Evolutionary conservation across 2,888 invertebrate species (phyloP).

Genomic region (Galerucella calmariensis): DNA sequence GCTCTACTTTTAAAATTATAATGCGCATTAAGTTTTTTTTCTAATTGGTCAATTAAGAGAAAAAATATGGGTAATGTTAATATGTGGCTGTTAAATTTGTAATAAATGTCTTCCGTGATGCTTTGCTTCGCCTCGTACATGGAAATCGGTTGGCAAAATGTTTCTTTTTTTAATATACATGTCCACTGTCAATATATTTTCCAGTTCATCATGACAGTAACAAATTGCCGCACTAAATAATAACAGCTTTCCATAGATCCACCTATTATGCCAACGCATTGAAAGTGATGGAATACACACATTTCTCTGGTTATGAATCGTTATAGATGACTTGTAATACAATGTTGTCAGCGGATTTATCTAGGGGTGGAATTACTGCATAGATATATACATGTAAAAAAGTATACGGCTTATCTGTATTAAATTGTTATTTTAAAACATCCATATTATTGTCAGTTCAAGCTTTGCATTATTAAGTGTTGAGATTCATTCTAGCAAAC

Average conservation of each 20-base stretch:
- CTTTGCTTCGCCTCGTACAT: neutral
- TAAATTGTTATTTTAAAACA: too few relatives aligned
- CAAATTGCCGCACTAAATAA: constrained; percentile 32
- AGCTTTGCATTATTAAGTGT: neutral
- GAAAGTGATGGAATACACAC: constrained; percentile 34
- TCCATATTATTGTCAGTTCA: neutral
- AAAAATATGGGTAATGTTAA: too few relatives aligned
- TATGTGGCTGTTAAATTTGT: too few relatives aligned
- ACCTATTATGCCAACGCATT: constrained; percentile 34
- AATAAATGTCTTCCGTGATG: neutral
- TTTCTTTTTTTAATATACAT: neutral
- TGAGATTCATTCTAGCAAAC: too few relatives aligned
- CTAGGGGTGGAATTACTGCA: neutral
- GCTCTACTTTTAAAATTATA: too few relatives aligned
- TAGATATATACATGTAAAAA: neutral
- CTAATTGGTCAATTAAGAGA: too few relatives aligned
- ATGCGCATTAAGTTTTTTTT: too few relatives aligned
- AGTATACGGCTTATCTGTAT: neutral
- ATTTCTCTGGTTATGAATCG: constrained; percentile 22
- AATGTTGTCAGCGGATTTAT: constrained; percentile 13
- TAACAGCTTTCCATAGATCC: constrained; percentile 32
- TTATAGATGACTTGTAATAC: constrained; percentile 15
- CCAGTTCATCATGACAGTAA: constrained; percentile 23
- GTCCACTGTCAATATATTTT: constrained; percentile 13
- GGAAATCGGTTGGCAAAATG: neutral